phyloP scores from a whole-genome alignment of 2,797 vertebrate genomes.

The Brachyrhaphis roseni region DNA sequence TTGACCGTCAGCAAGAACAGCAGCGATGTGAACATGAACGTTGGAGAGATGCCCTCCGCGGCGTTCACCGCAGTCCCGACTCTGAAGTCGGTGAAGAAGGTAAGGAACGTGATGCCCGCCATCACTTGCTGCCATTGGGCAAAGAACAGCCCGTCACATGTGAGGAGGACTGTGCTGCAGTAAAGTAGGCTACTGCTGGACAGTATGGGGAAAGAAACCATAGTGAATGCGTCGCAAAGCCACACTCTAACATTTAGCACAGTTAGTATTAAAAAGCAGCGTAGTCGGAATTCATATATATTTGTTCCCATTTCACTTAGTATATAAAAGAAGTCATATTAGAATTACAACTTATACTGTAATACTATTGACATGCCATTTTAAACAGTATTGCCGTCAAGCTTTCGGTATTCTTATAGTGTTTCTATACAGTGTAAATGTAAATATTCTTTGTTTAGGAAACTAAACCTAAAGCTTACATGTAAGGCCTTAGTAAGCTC shows the following conservation, averaged over 20 bases:
- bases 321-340: background rate
- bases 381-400: background rate
- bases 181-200: background rate
- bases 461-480: background rate
- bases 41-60: conserved; percentile 80
- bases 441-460: background rate
- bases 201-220: background rate
- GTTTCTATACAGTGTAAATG: background rate
- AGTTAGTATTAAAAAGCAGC: background rate
- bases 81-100: conserved; percentile 86
- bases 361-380: conserved; percentile 8
- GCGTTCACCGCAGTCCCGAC: conserved; percentile 84
- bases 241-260: too few relatives aligned
- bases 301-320: background rate
- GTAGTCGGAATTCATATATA: background rate
- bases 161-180: conserved; percentile 39
- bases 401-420: background rate
- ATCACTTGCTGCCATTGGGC: conserved; percentile 44
- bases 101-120: conserved; percentile 67
- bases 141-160: conserved; percentile 17
- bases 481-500: background rate
- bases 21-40: conserved; percentile 83
- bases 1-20: conserved; percentile 84
- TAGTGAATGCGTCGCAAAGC: background rate
- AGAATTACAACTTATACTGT: conserved; percentile 19